Evolutionary conservation across 1,140 invertebrate species (phyloP).

Genomic region (Bombus fervidus): DNA sequence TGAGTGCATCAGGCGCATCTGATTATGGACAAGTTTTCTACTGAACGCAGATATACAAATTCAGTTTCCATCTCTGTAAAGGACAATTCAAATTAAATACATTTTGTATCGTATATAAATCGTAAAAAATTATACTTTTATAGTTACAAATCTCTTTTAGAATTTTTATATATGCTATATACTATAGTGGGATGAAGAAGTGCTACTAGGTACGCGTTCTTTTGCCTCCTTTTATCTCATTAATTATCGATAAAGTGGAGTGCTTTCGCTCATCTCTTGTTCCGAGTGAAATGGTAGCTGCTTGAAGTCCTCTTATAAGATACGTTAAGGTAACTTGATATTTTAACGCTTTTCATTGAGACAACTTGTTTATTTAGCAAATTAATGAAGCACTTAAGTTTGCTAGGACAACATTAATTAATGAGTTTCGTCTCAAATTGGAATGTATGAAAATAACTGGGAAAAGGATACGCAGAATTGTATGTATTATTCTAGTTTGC

Average conservation of each 20-base stretch:
- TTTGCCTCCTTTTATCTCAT: background rate
- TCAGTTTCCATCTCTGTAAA: too few relatives aligned
- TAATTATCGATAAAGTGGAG: background rate
- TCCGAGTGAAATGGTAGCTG: background rate
- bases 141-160: background rate
- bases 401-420: background rate
- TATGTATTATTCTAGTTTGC: background rate
- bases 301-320: background rate
- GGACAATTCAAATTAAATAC: too few relatives aligned
- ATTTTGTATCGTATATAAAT: background rate
- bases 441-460: background rate
- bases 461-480: background rate
- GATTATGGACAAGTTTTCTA: too few relatives aligned
- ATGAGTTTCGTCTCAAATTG: background rate
- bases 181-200: background rate
- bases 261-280: background rate
- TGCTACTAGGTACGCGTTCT: background rate
- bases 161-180: background rate
- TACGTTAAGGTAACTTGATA: background rate
- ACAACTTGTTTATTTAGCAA: background rate
- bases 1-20: too few relatives aligned
- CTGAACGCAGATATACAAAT: too few relatives aligned
- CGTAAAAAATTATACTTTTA: background rate
- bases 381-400: too few relatives aligned
- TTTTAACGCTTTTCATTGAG: background rate